A percentile compares a stretch with the other conserved stretches of the same genome.
These are phyloP conservation scores for Labeo catla DNA, from an alignment of 2,113 vertebrate species.

Conservation along the genomic window DNA sequence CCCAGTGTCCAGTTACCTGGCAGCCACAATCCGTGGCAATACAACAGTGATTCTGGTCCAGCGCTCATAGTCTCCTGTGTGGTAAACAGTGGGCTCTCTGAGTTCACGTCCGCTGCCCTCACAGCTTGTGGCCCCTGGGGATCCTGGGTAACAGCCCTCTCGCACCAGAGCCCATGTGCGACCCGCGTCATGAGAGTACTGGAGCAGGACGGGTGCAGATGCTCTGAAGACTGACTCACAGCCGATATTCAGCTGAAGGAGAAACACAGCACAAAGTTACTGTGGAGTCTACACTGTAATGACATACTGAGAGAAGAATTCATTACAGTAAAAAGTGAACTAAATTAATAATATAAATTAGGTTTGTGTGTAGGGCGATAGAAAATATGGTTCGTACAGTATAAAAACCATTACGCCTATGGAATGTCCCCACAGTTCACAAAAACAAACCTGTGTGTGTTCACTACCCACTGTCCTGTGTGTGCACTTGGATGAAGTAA, in stretches of 20 bases:
- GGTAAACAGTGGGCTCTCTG: conserved; percentile 85
- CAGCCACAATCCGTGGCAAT: conserved; percentile 87
- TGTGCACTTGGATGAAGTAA: too few species aligned
- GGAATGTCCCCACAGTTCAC: too few species aligned
- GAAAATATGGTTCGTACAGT: too few species aligned
- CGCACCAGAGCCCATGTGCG: conserved; percentile 92
- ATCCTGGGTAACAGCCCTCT: conserved; percentile 93
- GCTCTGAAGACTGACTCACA: conserved; percentile 87
- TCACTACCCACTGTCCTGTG: too few species aligned
- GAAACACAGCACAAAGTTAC: background rate
- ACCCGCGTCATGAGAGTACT: conserved; percentile 94
- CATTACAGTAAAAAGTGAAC: background rate
- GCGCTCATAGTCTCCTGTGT: conserved; percentile 91
- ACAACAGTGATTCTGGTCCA: conserved; percentile 94
- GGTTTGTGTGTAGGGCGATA: too few species aligned
- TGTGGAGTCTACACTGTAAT: background rate
- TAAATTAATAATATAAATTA: too few species aligned
- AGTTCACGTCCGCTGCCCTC: conserved; percentile 91
- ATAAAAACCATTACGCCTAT: too few species aligned
- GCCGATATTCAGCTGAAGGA: conserved; percentile 87
- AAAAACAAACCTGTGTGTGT: too few species aligned
- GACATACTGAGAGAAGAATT: too few species aligned
- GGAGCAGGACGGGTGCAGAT: conserved; percentile 88
- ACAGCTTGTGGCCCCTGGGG: conserved; percentile 80
- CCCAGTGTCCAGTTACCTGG: conserved; percentile 79